Percentiles rank a stretch among this genome's conserved stretches.
Evolutionary conservation across 2,113 vertebrate genomes (phyloP).

Genomic region (Nyctereutes procyonoides): DNA sequence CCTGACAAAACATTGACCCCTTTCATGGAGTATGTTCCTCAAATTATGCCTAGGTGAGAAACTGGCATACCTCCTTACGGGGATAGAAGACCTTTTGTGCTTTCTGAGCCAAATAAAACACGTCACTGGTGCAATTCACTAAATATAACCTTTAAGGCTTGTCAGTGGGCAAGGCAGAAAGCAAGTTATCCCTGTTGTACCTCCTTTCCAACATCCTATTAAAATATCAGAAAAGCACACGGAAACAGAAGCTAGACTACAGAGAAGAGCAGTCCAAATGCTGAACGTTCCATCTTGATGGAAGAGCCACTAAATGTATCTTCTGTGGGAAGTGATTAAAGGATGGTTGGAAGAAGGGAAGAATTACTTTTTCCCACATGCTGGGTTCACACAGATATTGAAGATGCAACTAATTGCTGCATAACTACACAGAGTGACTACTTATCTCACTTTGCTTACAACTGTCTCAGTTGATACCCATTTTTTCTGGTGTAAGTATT

Average conservation of each 20-base stretch:
- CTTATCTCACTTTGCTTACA: background rate
- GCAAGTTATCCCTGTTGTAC: background rate
- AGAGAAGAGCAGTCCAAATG: background rate
- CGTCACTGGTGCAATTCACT: background rate
- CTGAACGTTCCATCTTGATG: background rate
- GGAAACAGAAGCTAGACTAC: background rate
- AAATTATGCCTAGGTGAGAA: background rate
- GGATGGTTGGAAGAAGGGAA: background rate
- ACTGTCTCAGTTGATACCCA: background rate
- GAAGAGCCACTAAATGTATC: background rate
- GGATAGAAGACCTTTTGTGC: background rate
- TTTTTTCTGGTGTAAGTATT: background rate
- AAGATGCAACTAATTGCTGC: background rate
- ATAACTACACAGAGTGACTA: rapidly evolving
- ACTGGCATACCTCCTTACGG: background rate
- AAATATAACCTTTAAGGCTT: background rate
- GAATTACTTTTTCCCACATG: background rate
- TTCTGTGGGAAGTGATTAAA: background rate
- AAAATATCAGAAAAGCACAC: background rate
- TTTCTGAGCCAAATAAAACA: background rate
- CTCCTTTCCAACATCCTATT: background rate
- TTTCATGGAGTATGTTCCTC: background rate
- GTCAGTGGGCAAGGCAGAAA: background rate
- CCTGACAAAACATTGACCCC: background rate
- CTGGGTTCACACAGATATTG: background rate